Evolutionary conservation across 2,113 vertebrate species (phyloP).

Genomic region (Siniperca chuatsi): DNA sequence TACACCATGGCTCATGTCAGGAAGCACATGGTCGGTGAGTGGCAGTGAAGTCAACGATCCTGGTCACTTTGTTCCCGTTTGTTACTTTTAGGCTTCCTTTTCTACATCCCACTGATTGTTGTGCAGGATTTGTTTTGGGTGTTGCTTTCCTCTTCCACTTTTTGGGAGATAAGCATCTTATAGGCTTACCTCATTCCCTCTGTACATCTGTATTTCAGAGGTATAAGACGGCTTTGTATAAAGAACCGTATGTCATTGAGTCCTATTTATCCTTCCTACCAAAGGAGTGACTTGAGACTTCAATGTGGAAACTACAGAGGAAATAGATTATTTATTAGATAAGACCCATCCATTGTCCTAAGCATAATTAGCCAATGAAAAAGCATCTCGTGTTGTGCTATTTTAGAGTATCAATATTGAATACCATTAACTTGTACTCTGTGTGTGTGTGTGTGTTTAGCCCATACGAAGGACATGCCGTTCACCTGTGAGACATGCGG

Average conservation of each 20-base stretch:
- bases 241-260: not conserved
- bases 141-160: constrained; percentile 61
- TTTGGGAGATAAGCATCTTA: constrained; percentile 60
- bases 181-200: constrained; percentile 1
- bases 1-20: constrained; percentile 98
- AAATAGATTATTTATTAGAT: constrained; percentile 46
- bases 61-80: constrained; percentile 4
- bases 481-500: constrained; percentile 98
- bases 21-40: constrained; percentile 99
- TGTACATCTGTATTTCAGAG: constrained; percentile 2
- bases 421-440: constrained; percentile 24
- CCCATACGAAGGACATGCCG: constrained; percentile 99
- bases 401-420: constrained; percentile 14
- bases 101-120: constrained; percentile 47
- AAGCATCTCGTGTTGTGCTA: constrained; percentile 14
- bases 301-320: constrained; percentile 24
- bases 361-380: constrained; percentile 25
- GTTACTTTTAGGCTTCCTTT: constrained; percentile 39
- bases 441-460: constrained; percentile 72
- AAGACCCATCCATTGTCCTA: constrained; percentile 33
- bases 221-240: not conserved
- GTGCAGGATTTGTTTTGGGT: constrained; percentile 58
- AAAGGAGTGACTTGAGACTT: constrained; percentile 40
- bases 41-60: constrained; percentile 2
- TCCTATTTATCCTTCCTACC: not conserved